Conservation (phyloP, 1,140 invertebrate species). For the Eriosoma lanigerum region DNA sequence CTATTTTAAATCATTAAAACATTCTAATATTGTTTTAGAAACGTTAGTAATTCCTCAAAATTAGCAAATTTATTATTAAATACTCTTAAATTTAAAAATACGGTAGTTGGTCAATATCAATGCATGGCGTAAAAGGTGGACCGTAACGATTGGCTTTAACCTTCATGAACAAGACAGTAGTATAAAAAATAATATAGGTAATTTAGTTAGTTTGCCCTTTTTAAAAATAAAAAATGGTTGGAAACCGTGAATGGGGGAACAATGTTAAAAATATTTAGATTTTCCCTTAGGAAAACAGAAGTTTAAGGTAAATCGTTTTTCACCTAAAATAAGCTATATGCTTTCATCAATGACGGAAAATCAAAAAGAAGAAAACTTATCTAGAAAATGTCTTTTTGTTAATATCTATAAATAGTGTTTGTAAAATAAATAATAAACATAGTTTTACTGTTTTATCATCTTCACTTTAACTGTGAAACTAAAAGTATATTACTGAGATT, state of each 20-base stretch:
- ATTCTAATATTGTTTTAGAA: too few relatives aligned
- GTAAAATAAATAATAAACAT: too few relatives aligned
- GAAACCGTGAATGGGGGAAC: not conserved
- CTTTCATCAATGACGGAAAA: too few relatives aligned
- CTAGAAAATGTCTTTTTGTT: too few relatives aligned
- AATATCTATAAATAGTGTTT: too few relatives aligned
- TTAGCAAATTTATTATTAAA: too few relatives aligned
- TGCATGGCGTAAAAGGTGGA: constrained; percentile 26
- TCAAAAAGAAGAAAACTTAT: too few relatives aligned
- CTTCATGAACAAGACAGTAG: constrained; percentile 3
- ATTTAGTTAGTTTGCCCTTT: constrained; percentile 42
- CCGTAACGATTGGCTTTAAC: constrained; percentile 41
- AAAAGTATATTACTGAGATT: too few relatives aligned
- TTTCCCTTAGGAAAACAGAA: constrained; percentile 6
- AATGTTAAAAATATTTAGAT: constrained; percentile 37
- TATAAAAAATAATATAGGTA: not conserved
- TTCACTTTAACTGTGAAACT: too few relatives aligned
- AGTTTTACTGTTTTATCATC: too few relatives aligned
- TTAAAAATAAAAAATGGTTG: constrained; percentile 40
- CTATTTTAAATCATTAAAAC: too few relatives aligned
- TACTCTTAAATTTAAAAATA: not conserved
- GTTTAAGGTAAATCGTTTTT: constrained; percentile 32
- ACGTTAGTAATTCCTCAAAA: too few relatives aligned
- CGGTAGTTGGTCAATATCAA: not conserved
- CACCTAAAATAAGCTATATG: not conserved